Conservation (phyloP, 2,113 vertebrate species). For the Panthera tigris region DNA sequence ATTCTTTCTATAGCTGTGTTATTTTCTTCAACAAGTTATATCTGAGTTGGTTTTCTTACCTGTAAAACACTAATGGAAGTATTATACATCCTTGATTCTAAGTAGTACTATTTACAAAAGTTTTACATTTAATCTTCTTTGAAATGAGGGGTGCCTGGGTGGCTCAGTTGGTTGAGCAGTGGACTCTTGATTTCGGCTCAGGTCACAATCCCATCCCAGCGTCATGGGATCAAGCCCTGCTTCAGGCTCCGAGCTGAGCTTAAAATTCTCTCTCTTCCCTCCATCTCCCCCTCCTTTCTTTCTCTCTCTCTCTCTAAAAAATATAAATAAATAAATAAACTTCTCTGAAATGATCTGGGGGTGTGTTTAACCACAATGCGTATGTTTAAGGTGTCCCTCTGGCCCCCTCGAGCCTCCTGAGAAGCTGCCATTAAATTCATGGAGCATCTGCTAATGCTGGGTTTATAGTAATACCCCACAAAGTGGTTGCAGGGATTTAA, state of each 20-base stretch:
- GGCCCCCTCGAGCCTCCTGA: neutral
- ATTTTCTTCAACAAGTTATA: neutral
- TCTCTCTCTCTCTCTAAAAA: too few species aligned
- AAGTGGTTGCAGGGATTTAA: neutral
- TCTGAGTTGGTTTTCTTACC: neutral
- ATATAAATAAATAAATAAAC: neutral
- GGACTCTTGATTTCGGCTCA: too few species aligned
- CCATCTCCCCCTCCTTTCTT: too few species aligned
- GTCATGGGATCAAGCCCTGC: too few species aligned
- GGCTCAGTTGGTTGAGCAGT: too few species aligned
- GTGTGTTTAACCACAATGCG: neutral
- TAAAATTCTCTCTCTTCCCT: too few species aligned
- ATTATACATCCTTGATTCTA: neutral
- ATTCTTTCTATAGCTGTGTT: neutral
- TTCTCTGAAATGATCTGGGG: neutral
- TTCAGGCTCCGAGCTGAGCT: too few species aligned
- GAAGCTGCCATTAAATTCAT: neutral
- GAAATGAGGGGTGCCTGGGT: neutral
- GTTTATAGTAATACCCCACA: neutral
- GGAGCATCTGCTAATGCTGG: neutral
- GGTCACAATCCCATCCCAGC: too few species aligned
- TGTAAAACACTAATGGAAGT: neutral
- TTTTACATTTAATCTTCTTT: neutral
- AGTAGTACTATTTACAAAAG: neutral
- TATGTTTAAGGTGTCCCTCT: neutral